These are phyloP conservation scores for Camelus dromedarius DNA, from an alignment of 2,113 vertebrate species.

Conservation along the genomic window DNA sequence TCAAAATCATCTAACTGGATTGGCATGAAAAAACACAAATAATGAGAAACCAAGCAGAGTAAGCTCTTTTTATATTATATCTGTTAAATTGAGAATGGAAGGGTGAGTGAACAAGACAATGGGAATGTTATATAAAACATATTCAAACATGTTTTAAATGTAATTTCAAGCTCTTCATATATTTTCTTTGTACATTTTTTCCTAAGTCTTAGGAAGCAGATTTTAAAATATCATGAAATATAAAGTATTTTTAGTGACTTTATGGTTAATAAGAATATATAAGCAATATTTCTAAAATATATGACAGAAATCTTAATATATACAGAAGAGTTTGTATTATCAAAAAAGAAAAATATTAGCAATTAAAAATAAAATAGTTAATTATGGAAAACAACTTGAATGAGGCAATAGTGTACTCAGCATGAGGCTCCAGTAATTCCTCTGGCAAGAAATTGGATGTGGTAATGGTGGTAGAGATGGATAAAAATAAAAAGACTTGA, in stretches of 20 bases:
- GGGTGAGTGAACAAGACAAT: not conserved
- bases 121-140: not conserved
- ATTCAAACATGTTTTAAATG: not conserved
- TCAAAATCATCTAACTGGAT: not conserved
- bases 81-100: not conserved
- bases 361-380: not conserved
- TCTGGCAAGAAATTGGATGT: not conserved
- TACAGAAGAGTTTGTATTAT: not conserved
- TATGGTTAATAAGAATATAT: not conserved
- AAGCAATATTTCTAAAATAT: not conserved
- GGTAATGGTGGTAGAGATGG: not conserved
- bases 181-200: not conserved
- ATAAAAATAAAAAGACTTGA: not conserved
- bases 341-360: not conserved
- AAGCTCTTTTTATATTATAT: not conserved
- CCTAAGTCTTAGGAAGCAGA: not conserved
- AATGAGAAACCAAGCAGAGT: not conserved
- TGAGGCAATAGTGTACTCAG: not conserved
- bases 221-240: not conserved
- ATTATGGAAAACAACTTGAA: constrained; percentile 24
- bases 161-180: not conserved
- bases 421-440: not conserved
- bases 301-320: not conserved
- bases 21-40: not conserved
- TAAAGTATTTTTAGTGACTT: not conserved